phyloP scores from a whole-genome alignment of 2,113 vertebrate species.

The Pelobates fuscus region DNA sequence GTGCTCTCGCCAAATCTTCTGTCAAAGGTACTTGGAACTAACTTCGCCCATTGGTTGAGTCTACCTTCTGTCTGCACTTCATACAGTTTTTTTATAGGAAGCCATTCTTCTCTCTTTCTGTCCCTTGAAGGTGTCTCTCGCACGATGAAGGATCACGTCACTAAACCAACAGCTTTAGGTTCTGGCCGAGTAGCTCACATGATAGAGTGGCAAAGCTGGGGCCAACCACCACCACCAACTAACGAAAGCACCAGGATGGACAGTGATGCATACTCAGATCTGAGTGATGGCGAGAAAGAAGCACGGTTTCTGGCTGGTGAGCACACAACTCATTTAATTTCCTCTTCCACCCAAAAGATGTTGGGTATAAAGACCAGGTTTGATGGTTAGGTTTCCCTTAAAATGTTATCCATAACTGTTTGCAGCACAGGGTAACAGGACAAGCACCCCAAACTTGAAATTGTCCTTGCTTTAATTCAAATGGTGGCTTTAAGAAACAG shows the following conservation, averaged over 20 bases:
- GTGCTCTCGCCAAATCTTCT: constrained; percentile 97
- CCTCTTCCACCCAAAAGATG: no score
- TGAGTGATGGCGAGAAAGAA: constrained; percentile 96
- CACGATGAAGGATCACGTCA: constrained; percentile 96
- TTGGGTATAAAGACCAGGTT: no score
- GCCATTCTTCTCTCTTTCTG: not conserved
- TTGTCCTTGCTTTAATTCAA: no score
- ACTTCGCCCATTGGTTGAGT: no score
- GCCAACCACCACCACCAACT: constrained; percentile 75
- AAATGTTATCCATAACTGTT: no score
- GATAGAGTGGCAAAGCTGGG: constrained; percentile 99
- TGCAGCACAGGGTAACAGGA: no score
- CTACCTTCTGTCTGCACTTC: not conserved
- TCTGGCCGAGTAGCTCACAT: constrained; percentile 95
- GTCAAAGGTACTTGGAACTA: constrained; percentile 87
- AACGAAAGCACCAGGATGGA: constrained; percentile 87
- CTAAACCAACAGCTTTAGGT: constrained; percentile 94
- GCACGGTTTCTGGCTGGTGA: constrained; percentile 93
- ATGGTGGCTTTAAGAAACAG: no score
- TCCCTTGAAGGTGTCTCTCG: constrained; percentile 78
- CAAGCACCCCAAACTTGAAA: no score
- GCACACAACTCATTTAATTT: no score
- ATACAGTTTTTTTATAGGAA: no score
- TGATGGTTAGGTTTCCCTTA: no score
- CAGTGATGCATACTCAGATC: constrained; percentile 92